Base-by-base conservation (phyloP, 2,797 vertebrate genomes). In the Notolabrus celidotus region DNA sequence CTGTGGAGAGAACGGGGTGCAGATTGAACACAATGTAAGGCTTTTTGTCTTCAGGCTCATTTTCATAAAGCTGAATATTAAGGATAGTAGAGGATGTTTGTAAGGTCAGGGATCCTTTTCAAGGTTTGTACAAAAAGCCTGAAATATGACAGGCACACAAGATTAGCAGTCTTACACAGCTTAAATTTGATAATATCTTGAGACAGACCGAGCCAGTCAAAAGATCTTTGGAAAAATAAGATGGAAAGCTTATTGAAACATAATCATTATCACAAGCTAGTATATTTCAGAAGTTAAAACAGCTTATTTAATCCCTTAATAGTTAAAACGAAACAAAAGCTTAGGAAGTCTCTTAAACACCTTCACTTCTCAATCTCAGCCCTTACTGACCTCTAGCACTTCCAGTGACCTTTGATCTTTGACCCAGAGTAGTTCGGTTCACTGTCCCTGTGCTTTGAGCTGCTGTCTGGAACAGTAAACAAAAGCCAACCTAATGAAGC, bases 41-140 rank as follows among this genome's bases (percentile, higher is more conserved):
- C 70, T 71, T 79, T 85, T 81, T 85, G 73, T 90, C 75, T 80
- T 68, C 68, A 60, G 53, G 70, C 82, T 90, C 67, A 89, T 94
- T 93, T 92, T 86, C 71, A 92, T 91, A 89, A 86, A 84, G 68
- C 83, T 88, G 87, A 89, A 93, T 92, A 91, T 89, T 86, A 86
- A 89, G 54, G 74, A 86, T n/a, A 77, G 70, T 63, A 7, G 61
- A 77, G 65, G 42, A 70, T 64, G 64, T 81, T 75, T 53, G 77
- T 42, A 22, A 61, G 84, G 76, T 76, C 72, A 57, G 55, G 19
- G 14, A 10, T 23, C 11, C 7, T 56, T 12, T 25, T 27, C 70
- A 47, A 49, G 62, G 66, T 74, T 66, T 70, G 56, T 60, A 68
- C 39, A 60, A 34, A 57, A 31, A 77, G 67, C 54, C 70, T 66